A percentile compares a stretch with the other conserved stretches of the same genome.
Evolutionary conservation across 2,113 vertebrate species (phyloP).

Genomic region (Girardinichthys multiradiatus): DNA sequence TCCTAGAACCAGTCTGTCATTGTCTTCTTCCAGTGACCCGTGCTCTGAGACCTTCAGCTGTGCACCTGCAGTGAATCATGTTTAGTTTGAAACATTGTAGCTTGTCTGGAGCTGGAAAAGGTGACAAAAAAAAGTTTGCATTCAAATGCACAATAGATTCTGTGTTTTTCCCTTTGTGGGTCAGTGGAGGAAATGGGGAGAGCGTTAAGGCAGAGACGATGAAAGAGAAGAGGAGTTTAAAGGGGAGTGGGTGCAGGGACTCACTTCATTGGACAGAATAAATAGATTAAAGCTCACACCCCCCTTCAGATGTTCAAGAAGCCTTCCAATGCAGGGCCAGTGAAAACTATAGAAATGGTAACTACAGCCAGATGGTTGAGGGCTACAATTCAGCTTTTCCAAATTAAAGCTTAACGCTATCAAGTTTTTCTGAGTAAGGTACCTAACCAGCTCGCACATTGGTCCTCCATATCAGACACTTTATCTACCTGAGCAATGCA

Average conservation of each 20-base stretch:
- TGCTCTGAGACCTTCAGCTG: background rate
- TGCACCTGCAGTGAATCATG: background rate
- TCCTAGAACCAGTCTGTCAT: background rate
- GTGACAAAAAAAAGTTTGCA: background rate
- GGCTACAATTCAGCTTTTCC: background rate
- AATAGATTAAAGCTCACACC: constrained; percentile 73
- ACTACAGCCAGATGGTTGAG: constrained; percentile 12
- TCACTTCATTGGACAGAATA: constrained; percentile 78
- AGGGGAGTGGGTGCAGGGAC: constrained; percentile 70
- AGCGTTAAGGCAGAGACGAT: background rate
- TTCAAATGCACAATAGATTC: background rate
- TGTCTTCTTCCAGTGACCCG: constrained; percentile 19
- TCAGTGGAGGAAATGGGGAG: constrained; percentile 3
- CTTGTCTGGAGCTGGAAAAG: background rate
- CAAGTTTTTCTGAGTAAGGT: background rate
- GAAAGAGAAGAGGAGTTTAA: constrained; percentile 31
- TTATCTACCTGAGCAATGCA: too few relatives aligned
- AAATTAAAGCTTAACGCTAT: background rate
- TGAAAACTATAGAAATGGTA: background rate
- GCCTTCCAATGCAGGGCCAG: constrained; percentile 7
- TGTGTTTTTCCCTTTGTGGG: background rate
- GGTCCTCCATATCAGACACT: background rate
- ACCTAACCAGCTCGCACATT: background rate
- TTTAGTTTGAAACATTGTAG: background rate
- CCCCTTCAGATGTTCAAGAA: constrained; percentile 21